Evolutionary conservation across 2,888 invertebrate genomes (phyloP), one percentile per base, ranked within the genome.

Genomic region (Stenchaetothrips biformis): DNA sequence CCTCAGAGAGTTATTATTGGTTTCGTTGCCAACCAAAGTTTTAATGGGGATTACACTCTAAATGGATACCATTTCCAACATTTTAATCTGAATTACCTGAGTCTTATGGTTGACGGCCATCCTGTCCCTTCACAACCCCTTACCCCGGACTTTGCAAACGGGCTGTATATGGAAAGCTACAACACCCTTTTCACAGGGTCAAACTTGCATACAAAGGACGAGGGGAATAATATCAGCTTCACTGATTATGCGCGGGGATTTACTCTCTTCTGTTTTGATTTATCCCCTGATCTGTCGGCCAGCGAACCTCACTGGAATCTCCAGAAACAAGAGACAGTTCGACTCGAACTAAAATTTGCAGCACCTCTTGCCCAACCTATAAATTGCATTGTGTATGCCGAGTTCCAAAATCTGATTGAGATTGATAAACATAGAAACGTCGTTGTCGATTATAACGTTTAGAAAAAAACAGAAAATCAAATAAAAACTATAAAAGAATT

Each of bases 381-480:
- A 3, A 83, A 83, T 78, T 83, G 83, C 16, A 80, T 85, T 8
- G 78, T 84, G 6, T 85, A 85, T 79, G 83, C 83, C 0, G 85
- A 85, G 80, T 85, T 83, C 77, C 84, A 85, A 74, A 85, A 84
- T 81, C 78, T 85, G 13, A 80, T 85, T 18, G 84, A 85, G 81
- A 84, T 85, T 8, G 84, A 84, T 77, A 79, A 83, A 53, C 78
- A 82, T 6, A 80, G 84, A 9, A 82, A 83, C 79, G 81, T 84
- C 7, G 82, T 81, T 25, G 80, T 81, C 8, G 83, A 83, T 80
- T 84, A 77, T 78, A 79, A 74, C 79, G 79, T 79, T 25, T 82
- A 82, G 62, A 79, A 37, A 37, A 37, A 37, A 1, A 37, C 1
- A 2, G 4, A 37, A 37, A 37, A 1, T 4, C 1, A 37, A 37